Evolutionary conservation across 2,888 invertebrate species (phyloP).

Genomic region (Yponomeuta malinellus): DNA sequence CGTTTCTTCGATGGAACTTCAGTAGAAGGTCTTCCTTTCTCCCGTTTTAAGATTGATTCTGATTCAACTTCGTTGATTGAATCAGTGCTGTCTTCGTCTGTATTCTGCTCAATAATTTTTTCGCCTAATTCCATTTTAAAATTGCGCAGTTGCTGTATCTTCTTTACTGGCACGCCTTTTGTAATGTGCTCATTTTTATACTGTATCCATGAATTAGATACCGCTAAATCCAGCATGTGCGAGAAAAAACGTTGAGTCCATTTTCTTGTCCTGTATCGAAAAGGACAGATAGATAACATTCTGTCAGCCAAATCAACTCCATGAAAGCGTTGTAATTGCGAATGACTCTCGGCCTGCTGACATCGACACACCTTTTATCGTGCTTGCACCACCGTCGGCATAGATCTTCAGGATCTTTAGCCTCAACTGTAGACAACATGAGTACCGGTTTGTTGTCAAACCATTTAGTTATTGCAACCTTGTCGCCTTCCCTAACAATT

Average conservation of each 20-base stretch:
- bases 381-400: constrained; percentile 8
- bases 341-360: constrained; percentile 1
- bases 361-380: not conserved
- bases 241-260: constrained; percentile 9
- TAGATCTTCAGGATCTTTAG: not conserved
- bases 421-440: constrained; percentile 5
- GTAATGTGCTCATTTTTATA: not conserved
- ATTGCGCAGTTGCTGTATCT: constrained; percentile 5
- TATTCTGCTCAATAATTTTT: not conserved
- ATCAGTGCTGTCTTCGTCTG: not conserved
- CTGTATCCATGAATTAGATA: constrained; percentile 1
- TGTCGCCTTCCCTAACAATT: constrained; percentile 4
- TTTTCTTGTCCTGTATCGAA: constrained; percentile 10
- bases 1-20: not conserved
- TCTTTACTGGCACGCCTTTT: not conserved
- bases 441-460: constrained; percentile 12
- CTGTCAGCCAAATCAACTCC: constrained; percentile 10
- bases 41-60: not conserved
- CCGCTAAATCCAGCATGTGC: constrained; percentile 7
- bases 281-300: constrained; percentile 8
- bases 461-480: constrained; percentile 9
- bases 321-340: not conserved
- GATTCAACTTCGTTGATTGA: not conserved
- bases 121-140: constrained; percentile 8
- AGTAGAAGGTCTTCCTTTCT: constrained; percentile 7